Conservation (phyloP, 2,888 invertebrate genomes). For the Ectobius pallidus region DNA sequence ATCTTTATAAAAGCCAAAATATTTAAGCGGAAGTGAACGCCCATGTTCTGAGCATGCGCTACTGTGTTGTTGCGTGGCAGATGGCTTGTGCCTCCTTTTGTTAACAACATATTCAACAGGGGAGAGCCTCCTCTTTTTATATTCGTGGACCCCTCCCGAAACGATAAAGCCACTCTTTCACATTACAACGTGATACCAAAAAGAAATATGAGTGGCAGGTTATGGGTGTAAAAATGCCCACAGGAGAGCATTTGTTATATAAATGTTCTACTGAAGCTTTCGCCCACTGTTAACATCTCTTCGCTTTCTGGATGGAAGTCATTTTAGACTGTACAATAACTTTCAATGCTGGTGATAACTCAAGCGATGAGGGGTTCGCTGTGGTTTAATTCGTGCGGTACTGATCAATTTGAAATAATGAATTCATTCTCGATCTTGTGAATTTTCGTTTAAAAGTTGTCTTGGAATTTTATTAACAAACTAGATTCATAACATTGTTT, state of each 20-base stretch:
- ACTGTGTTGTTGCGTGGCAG: background rate
- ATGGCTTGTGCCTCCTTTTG: background rate
- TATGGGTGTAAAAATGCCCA: constrained; percentile 2
- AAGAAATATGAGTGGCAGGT: background rate
- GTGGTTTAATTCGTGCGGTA: too few relatives aligned
- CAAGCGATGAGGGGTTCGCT: too few relatives aligned
- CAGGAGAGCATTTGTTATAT: background rate
- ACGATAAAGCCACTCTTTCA: constrained; percentile 18
- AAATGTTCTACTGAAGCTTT: background rate
- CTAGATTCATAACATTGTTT: too few relatives aligned
- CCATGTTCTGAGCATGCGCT: background rate
- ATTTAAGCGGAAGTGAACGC: background rate
- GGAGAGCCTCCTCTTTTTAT: background rate
- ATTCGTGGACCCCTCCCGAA: background rate
- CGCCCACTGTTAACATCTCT: too few relatives aligned
- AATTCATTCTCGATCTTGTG: too few relatives aligned
- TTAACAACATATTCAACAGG: background rate
- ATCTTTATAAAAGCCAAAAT: background rate
- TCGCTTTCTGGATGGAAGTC: too few relatives aligned
- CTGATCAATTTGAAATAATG: too few relatives aligned
- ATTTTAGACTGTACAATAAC: too few relatives aligned
- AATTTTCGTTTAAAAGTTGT: too few relatives aligned
- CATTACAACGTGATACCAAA: constrained; percentile 17
- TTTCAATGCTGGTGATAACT: too few relatives aligned
- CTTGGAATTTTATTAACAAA: too few relatives aligned